Percentiles rank a stretch among this genome's conserved stretches.
Conservation (phyloP, 2,113 vertebrate genomes). For the Garra rufa region DNA sequence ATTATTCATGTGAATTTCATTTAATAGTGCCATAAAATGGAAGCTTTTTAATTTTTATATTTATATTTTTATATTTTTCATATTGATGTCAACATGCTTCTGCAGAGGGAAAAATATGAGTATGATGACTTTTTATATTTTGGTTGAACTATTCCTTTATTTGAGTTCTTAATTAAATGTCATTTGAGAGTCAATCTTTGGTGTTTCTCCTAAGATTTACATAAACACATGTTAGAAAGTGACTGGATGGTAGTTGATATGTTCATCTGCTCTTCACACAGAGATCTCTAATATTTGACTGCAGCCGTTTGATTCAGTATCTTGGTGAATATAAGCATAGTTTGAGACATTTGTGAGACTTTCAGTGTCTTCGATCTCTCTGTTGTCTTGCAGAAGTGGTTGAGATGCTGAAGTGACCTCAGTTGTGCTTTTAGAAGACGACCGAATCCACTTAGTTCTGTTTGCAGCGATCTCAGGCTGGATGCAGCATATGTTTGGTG, state of each 20-base stretch:
- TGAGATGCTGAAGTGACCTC: neutral
- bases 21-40: too few relatives aligned
- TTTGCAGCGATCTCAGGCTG: neutral
- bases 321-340: neutral
- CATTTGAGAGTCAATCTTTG: too few relatives aligned
- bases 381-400: neutral
- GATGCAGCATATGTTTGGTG: slow-evolving; percentile 5
- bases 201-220: neutral
- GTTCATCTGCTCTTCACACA: neutral
- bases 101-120: too few relatives aligned
- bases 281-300: neutral
- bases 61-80: too few relatives aligned
- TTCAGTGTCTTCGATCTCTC: neutral
- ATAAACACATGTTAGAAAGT: too few relatives aligned
- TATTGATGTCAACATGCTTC: too few relatives aligned
- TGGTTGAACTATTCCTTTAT: too few relatives aligned
- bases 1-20: too few relatives aligned
- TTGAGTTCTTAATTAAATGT: too few relatives aligned
- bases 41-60: too few relatives aligned
- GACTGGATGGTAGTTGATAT: too few relatives aligned
- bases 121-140: too few relatives aligned
- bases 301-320: neutral
- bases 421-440: neutral
- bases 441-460: neutral
- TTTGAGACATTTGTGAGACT: neutral